Conservation (phyloP, 2,113 vertebrate species). For the Pelvicachromis taeniatus region DNA sequence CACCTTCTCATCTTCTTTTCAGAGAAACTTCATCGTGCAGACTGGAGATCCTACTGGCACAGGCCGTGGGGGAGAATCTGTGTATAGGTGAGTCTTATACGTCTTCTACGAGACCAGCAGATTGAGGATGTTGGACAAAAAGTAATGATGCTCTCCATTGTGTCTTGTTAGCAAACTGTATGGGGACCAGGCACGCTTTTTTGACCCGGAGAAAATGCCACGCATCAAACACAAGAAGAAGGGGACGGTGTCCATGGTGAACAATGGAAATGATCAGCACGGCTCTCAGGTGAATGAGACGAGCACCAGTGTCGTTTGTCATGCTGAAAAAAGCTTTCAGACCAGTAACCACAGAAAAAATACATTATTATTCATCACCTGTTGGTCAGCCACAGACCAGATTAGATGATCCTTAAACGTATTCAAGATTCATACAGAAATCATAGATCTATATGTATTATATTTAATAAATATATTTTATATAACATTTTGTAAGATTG, state of each 20-base stretch:
- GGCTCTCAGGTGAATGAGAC: constrained; percentile 86
- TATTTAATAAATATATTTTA: neutral
- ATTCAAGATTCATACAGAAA: neutral
- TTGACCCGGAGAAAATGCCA: constrained; percentile 88
- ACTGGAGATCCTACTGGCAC: constrained; percentile 93
- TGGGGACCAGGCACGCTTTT: constrained; percentile 94
- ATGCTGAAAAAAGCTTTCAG: neutral
- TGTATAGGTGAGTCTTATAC: constrained; percentile 83
- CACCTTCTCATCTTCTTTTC: neutral
- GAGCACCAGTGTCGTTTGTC: neutral
- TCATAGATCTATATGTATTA: neutral
- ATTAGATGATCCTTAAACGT: neutral
- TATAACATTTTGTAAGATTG: neutral
- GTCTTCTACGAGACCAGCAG: neutral
- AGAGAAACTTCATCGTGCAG: constrained; percentile 96
- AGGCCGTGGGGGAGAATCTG: constrained; percentile 91
- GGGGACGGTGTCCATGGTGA: constrained; percentile 96
- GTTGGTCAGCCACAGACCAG: neutral
- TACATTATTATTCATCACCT: neutral
- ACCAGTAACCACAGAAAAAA: neutral
- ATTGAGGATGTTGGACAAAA: neutral
- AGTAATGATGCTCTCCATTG: neutral
- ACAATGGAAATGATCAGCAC: constrained; percentile 90
- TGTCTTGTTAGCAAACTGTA: constrained; percentile 83
- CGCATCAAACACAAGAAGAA: constrained; percentile 96